Base-by-base conservation (phyloP, 1,140 invertebrate species). In the Trigoniulus corallinus region DNA sequence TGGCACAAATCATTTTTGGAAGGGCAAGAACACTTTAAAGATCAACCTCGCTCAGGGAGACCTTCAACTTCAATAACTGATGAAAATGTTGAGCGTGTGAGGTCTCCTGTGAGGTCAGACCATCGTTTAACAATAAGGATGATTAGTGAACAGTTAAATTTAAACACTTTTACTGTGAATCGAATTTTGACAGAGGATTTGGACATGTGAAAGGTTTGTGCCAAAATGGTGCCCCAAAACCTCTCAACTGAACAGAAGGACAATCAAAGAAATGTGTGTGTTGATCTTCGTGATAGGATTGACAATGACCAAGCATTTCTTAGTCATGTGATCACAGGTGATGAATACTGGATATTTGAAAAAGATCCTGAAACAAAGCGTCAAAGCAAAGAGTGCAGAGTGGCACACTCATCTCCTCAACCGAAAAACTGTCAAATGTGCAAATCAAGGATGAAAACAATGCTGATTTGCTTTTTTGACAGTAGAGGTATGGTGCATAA, bases 281-380 rank as follows among this genome's bases (percentile, higher is more conserved):
- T 10, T 12, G 43, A 44, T 20, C 10, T 44, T 7, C 43, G 7
- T 44, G n/a, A 49, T 50, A n/a, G 39, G 45, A 18, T 48, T 56
- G 13, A 29, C 54, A 18, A 53, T 27, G 39, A 44, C 4, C 48
- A 13, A 2, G 42, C 13, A 15, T 43, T 41, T 41, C 23, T 44
- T 1, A 27, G 34, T 43, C 24, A 44, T 1, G 39, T 50, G 29
- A 40, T 54, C 15, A 34, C n/a, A n/a, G n/a, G n/a, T n/a, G n/a
- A n/a, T n/a, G n/a, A n/a, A n/a, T n/a, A n/a, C n/a, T n/a, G n/a
- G 49, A 40, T 52, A 45, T 54, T 51, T 45, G 24, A 34, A 12
- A 45, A 54, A 34, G 26, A 54, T 49, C 48, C 53, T 25, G 49
- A 54, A 51, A 51, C 53, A 18, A 54, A 54, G 47, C 50, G 18